These are phyloP conservation scores for Drosophila sordidapex DNA, from an alignment of 2,888 invertebrate species.

Conservation along the genomic window DNA sequence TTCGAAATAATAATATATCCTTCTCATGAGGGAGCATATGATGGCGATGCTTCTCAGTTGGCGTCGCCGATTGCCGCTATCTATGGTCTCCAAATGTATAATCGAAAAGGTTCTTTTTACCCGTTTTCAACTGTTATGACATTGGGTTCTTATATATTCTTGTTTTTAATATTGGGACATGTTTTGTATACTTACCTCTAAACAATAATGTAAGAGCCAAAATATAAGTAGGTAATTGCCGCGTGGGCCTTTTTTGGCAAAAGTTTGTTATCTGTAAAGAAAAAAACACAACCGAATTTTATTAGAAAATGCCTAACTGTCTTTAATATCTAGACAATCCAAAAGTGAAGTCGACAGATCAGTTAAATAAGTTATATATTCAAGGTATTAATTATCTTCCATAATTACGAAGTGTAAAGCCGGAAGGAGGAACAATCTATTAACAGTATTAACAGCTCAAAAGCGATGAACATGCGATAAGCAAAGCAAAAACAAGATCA, in stretches of 20 bases:
- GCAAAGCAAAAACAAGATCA: background rate
- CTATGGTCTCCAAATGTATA: background rate
- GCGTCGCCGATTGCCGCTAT: background rate
- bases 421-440: background rate
- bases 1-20: background rate
- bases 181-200: conserved; percentile 29
- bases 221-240: conserved; percentile 28
- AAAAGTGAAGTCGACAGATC: background rate
- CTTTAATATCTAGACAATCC: background rate
- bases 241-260: conserved; percentile 9
- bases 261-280: conserved; percentile 31
- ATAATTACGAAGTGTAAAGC: background rate
- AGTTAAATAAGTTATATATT: background rate
- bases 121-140: background rate
- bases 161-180: background rate
- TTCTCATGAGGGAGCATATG: background rate
- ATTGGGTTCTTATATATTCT: background rate
- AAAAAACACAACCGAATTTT: background rate
- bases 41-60: background rate
- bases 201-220: conserved; percentile 17
- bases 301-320: background rate
- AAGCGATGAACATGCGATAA: background rate
- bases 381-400: background rate
- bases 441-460: background rate
- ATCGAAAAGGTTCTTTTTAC: background rate